Evolutionary conservation across 1,140 invertebrate species (phyloP).

Genomic region (Brachionus sp.): DNA sequence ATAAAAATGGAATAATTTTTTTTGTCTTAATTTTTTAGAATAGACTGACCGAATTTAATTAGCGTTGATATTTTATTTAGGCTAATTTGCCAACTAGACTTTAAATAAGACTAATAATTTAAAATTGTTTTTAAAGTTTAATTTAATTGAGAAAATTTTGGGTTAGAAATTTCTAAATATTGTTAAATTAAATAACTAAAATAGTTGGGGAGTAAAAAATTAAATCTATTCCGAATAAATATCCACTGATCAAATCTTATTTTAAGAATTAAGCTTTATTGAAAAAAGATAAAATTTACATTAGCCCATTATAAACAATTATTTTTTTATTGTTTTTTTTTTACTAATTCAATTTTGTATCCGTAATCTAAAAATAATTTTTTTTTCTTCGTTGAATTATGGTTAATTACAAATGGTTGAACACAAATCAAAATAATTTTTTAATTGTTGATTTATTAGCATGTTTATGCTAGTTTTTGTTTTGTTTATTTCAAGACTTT

Average conservation of each 20-base stretch:
- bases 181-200: not conserved
- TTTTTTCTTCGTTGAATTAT: conserved; percentile 2
- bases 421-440: conserved; percentile 15
- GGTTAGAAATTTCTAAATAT: not conserved
- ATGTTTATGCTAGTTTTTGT: conserved; percentile 38
- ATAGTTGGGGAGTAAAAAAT: not conserved
- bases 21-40: not conserved
- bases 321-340: not conserved
- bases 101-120: not conserved
- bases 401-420: conserved; percentile 38
- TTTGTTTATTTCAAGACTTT: not conserved
- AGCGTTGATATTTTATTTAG: not conserved
- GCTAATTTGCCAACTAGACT: not conserved
- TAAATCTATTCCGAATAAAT: not conserved
- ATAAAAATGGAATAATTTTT: not conserved
- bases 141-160: not conserved
- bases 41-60: not conserved
- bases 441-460: conserved; percentile 39
- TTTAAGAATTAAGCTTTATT: not conserved
- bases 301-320: not conserved
- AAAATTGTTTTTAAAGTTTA: not conserved
- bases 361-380: not conserved
- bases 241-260: not conserved
- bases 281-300: not conserved
- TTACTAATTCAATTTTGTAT: not conserved